A percentile compares a stretch with the other conserved stretches of the same genome.
Conservation (phyloP, 2,888 invertebrate genomes). For the Rhingia campestris region DNA sequence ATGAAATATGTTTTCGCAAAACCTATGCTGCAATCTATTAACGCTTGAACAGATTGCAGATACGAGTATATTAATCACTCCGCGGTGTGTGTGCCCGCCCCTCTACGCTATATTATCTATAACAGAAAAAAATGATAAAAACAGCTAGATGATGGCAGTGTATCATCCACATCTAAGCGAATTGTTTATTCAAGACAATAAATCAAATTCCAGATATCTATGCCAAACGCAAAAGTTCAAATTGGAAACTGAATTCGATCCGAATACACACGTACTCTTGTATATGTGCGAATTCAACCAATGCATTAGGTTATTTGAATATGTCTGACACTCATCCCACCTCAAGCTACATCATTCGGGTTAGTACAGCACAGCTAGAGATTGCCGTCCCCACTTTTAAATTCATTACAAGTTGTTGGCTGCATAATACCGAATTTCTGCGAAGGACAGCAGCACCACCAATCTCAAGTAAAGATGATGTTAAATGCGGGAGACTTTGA, state of each 20-base stretch:
- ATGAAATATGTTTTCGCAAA: constrained; percentile 58
- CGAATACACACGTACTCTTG: background rate
- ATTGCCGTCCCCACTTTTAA: constrained; percentile 48
- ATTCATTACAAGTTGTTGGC: constrained; percentile 61
- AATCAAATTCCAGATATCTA: constrained; percentile 27
- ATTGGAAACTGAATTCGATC: constrained; percentile 40
- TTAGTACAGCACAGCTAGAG: background rate
- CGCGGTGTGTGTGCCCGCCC: background rate
- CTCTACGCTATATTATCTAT: background rate
- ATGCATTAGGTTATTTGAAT: constrained; percentile 23
- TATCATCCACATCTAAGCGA: background rate
- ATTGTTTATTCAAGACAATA: constrained; percentile 13
- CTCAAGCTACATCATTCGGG: background rate
- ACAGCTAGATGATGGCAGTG: background rate
- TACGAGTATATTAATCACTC: constrained; percentile 1
- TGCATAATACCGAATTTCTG: constrained; percentile 57
- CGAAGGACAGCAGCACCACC: constrained; percentile 58
- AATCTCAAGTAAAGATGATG: constrained; percentile 54
- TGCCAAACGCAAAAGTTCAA: constrained; percentile 13
- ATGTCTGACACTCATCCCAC: constrained; percentile 21
- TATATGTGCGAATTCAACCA: background rate
- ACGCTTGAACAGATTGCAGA: constrained; percentile 14
- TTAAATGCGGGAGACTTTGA: constrained; percentile 61
- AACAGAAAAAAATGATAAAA: background rate
- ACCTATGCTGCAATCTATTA: constrained; percentile 20